Conservation (phyloP, 2,797 vertebrate genomes). For the Hemibagrus guttatus region DNA sequence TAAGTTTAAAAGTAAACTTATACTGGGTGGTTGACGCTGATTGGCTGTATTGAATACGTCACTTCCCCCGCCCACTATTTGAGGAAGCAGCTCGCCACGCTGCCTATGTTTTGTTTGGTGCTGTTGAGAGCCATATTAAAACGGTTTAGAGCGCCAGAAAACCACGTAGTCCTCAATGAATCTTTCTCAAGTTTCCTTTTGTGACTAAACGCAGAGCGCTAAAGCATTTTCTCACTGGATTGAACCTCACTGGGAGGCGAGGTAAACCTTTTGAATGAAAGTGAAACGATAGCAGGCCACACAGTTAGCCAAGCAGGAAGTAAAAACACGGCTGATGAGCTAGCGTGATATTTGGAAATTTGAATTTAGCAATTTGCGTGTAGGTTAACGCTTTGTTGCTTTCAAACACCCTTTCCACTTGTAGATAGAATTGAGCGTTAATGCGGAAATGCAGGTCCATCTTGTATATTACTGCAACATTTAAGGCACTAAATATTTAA, state of each 20-base stretch:
- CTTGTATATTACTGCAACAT: neutral
- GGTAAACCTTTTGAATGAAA: slow-evolving; percentile 11
- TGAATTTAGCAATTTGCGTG: neutral
- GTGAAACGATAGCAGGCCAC: neutral
- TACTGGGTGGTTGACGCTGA: neutral
- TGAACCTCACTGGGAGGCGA: slow-evolving; percentile 8
- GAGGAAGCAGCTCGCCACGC: neutral
- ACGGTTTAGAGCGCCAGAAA: neutral
- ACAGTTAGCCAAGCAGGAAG: neutral
- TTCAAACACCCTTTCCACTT: neutral
- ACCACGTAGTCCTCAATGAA: neutral
- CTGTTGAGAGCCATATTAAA: no score
- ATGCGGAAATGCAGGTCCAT: neutral
- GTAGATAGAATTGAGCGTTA: neutral
- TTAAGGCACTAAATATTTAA: neutral
- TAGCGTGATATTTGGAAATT: no score
- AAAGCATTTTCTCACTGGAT: neutral
- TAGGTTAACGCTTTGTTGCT: neutral
- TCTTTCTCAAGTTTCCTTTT: no score
- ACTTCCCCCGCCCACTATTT: neutral
- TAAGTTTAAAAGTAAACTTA: neutral
- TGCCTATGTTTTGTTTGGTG: neutral
- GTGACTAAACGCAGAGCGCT: neutral
- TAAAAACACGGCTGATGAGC: neutral
- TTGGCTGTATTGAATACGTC: neutral